Evolutionary conservation across 2,888 invertebrate genomes (phyloP), one percentile per base, ranked within the genome.

Genomic region (Agriopis marginaria): DNA sequence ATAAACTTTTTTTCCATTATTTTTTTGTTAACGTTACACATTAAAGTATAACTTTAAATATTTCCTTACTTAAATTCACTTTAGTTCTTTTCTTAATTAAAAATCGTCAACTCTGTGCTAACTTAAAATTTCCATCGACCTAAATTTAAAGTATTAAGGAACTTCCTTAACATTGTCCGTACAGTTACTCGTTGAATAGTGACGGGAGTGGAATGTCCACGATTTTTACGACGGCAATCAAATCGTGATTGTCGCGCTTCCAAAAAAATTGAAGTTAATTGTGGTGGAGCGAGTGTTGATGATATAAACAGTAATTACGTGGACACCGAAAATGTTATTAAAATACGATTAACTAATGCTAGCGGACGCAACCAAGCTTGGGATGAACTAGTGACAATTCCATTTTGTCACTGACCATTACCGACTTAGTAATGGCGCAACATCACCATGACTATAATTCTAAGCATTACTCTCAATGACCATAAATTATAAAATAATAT

Each of bases 221-320:
- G 82, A 88, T 89, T 87, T 42, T 89, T 87, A 88, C 81, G 81
- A 85, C 86, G 73, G 82, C 88, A 91, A 92, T 93, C 91, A 92
- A 93, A 92, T 86, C 88, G 87, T 91, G 91, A 93, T 91, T 91
- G 93, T 93, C 90, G 89, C 89, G 83, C 87, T 87, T 84, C 86
- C 85, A 89, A 91, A 93, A 87, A 91, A 89, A 87, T 83, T 79
- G 81, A 89, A 73, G 86, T 92, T 93, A 92, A 93, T 93, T 92
- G 89, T 91, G 89, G 83, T 83, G 82, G 80, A 86, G 80, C 83
- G 88, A 89, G 93, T 91, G 93, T 91, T 91, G 92, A 92, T 91
- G 91, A 88, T 87, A 90, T 90, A 90, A 89, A 90, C 87, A 87
- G 88, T 93, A 93, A 94, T 93, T 93, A 92, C 88, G 83, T 84